Conservation (phyloP, 2,888 invertebrate species). For the Aricia artaxerxes region DNA sequence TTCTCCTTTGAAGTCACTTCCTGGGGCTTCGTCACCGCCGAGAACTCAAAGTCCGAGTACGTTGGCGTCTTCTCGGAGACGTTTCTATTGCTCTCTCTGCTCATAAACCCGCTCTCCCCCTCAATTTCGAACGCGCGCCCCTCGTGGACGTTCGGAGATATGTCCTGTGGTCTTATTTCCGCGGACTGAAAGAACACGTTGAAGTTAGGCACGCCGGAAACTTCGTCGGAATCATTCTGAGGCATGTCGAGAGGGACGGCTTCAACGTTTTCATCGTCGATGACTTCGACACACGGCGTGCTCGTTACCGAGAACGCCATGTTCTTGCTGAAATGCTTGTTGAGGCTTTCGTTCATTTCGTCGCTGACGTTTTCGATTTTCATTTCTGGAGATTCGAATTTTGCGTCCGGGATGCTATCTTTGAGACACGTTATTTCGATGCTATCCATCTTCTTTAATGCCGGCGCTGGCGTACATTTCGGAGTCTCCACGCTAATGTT, state of each 20-base stretch:
- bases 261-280: constrained; percentile 47
- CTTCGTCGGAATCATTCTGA: constrained; percentile 43
- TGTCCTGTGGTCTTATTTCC: constrained; percentile 62
- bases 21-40: constrained; percentile 59
- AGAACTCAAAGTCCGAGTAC: constrained; percentile 63
- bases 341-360: constrained; percentile 53
- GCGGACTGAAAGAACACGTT: constrained; percentile 59
- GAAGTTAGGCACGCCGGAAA: constrained; percentile 55
- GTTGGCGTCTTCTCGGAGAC: constrained; percentile 53
- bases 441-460: constrained; percentile 66
- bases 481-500: constrained; percentile 47
- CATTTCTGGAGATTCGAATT: constrained; percentile 45
- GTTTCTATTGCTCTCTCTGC: constrained; percentile 52
- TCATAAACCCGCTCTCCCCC: constrained; percentile 51
- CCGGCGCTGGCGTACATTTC: constrained; percentile 50
- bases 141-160: constrained; percentile 48
- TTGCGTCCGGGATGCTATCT: constrained; percentile 52
- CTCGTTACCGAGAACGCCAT: constrained; percentile 66
- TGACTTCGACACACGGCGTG: constrained; percentile 56
- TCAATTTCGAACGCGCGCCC: constrained; percentile 49
- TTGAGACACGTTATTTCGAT: constrained; percentile 64
- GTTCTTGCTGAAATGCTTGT: constrained; percentile 51
- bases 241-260: constrained; percentile 54
- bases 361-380: constrained; percentile 38
- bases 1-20: constrained; percentile 53